These are phyloP conservation scores for Pipistrellus pipistrellus DNA, from an alignment of 2,797 vertebrate species.

Conservation along the genomic window DNA sequence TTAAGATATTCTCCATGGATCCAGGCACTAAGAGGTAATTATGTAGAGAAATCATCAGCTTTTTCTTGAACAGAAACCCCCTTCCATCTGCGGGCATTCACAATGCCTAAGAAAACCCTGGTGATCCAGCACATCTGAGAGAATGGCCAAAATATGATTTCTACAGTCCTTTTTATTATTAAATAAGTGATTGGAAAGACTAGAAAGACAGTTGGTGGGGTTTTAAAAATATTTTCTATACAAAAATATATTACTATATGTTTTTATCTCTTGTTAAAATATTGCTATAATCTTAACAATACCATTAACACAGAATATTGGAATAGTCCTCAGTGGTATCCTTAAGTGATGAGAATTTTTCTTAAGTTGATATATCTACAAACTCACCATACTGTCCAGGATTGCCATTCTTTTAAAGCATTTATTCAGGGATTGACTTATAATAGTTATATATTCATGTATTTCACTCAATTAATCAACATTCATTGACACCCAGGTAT, in stretches of 20 bases:
- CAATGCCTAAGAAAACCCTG: neutral
- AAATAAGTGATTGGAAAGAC: neutral
- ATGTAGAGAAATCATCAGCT: constrained; percentile 9
- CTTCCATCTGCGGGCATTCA: neutral
- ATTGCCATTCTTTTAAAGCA: neutral
- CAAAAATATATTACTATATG: neutral
- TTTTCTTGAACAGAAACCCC: neutral
- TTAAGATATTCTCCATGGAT: neutral
- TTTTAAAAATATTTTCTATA: neutral
- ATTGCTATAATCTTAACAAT: neutral
- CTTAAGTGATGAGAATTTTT: neutral
- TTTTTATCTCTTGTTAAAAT: constrained; percentile 9
- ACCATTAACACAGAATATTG: neutral
- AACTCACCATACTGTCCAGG: neutral
- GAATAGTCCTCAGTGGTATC: neutral
- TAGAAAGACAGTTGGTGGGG: neutral
- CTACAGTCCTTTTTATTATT: neutral
- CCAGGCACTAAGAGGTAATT: neutral
- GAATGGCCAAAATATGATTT: neutral
- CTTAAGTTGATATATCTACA: neutral
- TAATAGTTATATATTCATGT: neutral
- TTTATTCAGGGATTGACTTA: neutral
- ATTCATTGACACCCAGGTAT: neutral
- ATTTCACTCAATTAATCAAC: neutral
- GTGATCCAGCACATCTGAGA: neutral